Conservation (phyloP, 2,888 invertebrate genomes). For the Diloba caeruleocephala region DNA sequence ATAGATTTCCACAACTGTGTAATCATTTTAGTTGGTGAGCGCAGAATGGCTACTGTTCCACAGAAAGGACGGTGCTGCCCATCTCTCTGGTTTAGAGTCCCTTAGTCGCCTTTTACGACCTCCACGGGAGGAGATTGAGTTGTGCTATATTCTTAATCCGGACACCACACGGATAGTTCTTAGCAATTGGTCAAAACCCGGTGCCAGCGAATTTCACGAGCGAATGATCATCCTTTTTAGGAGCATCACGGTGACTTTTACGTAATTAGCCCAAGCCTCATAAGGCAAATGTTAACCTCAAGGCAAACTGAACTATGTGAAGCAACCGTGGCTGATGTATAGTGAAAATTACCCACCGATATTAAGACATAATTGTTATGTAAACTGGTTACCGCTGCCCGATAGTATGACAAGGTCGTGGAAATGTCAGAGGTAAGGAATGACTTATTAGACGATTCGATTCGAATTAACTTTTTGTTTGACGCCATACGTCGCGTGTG, state of each 20-base stretch:
- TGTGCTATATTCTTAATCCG: no score
- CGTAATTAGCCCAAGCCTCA: slow-evolving; percentile 5
- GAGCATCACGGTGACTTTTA: neutral
- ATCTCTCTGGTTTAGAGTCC: no score
- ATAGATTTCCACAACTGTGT: no score
- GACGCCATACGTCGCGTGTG: neutral
- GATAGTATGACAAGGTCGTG: slow-evolving; percentile 1
- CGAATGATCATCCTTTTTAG: neutral
- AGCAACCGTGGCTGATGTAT: slow-evolving; percentile 10
- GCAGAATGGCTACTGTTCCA: no score
- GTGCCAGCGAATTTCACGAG: no score
- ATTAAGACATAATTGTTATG: slow-evolving; percentile 4
- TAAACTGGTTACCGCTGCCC: slow-evolving; percentile 13
- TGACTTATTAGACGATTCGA: neutral
- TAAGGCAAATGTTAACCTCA: no score
- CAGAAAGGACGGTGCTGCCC: no score
- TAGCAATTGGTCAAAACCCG: neutral
- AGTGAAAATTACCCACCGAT: no score
- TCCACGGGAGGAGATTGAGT: no score
- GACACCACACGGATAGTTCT: neutral
- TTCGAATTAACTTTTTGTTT: neutral
- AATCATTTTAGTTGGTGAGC: no score
- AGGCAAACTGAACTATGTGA: neutral
- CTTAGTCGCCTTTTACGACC: no score
- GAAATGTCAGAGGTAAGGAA: slow-evolving; percentile 1